A percentile compares a stretch with the other conserved stretches of the same genome.
phyloP scores from a whole-genome alignment of 2,888 invertebrate species.

The Acleris emargana region DNA sequence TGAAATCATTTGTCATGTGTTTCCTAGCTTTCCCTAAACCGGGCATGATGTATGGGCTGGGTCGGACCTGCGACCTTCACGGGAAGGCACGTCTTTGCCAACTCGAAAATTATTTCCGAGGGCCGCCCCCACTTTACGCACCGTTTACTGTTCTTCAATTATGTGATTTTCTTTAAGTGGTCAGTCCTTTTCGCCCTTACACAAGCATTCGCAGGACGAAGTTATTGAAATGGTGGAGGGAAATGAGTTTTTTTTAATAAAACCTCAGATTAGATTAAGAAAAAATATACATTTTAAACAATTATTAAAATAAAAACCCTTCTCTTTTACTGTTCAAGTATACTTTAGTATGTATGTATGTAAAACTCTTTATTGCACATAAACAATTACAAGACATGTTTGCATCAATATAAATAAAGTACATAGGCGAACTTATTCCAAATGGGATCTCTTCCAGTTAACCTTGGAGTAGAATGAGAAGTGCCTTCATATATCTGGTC shows the following conservation, averaged over 20 bases:
- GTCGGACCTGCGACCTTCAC: constrained; percentile 64
- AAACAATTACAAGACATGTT: too few species aligned
- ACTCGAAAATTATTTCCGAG: constrained; percentile 62
- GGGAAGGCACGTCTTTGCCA: constrained; percentile 62
- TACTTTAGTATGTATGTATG: too few species aligned
- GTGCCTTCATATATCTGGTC: too few species aligned
- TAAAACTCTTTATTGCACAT: too few species aligned
- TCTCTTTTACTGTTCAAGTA: too few species aligned
- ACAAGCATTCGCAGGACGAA: constrained; percentile 49
- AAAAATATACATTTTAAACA: neutral
- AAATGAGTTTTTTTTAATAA: constrained; percentile 41
- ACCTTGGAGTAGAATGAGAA: too few species aligned
- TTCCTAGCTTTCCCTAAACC: constrained; percentile 58
- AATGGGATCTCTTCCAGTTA: too few species aligned
- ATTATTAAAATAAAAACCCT: neutral
- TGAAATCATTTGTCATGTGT: constrained; percentile 60
- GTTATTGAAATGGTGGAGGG: constrained; percentile 60
- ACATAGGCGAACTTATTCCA: too few species aligned
- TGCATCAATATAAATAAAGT: too few species aligned
- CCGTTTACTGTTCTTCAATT: constrained; percentile 82
- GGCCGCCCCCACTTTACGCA: constrained; percentile 74
- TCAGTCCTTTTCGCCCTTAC: constrained; percentile 64
- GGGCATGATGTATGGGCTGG: constrained; percentile 70
- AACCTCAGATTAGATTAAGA: constrained; percentile 30
- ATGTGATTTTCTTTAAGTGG: constrained; percentile 82